Conservation (phyloP, 2,113 vertebrate genomes). For the Colaptes auratus region DNA sequence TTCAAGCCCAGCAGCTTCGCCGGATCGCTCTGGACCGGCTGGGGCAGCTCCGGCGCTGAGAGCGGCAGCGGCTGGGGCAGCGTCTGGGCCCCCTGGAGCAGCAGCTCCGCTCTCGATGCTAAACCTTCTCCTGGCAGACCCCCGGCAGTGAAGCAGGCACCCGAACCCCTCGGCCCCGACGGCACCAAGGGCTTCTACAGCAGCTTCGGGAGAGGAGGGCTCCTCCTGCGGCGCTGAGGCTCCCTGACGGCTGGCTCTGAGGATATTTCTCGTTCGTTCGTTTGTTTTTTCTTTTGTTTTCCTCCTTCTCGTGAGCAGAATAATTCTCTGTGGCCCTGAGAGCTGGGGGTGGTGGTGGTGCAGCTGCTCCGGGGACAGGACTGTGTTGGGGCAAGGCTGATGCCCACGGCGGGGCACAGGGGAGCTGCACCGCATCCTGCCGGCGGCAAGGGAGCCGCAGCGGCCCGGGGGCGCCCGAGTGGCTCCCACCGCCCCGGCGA, state of each 20-base stretch:
- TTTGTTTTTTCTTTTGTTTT: neutral
- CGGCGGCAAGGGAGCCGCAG: fast-evolving
- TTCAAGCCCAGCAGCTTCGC: neutral
- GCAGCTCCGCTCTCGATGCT: neutral
- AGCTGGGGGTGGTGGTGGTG: neutral
- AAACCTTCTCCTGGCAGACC: fast-evolving
- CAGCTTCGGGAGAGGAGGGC: slow-evolving; percentile 53
- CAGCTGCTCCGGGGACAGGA: neutral
- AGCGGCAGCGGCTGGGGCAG: neutral
- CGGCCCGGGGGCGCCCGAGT: neutral
- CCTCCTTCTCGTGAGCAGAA: neutral
- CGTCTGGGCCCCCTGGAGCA: slow-evolving; percentile 51
- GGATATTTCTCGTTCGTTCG: fast-evolving
- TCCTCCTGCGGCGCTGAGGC: slow-evolving; percentile 28
- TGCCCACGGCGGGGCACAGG: neutral
- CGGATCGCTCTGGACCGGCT: neutral
- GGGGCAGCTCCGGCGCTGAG: neutral
- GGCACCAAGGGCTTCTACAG: slow-evolving; percentile 57
- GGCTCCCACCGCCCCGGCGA: fast-evolving
- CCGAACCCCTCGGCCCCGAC: neutral
- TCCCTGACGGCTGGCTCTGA: fast-evolving
- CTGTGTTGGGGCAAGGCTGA: neutral
- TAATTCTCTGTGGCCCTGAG: neutral
- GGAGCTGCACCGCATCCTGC: neutral
- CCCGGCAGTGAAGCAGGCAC: neutral